Percentiles rank a stretch among this genome's conserved stretches.
Conservation (phyloP, 2,113 vertebrate species). For the Onychorhynchus coronatus region DNA sequence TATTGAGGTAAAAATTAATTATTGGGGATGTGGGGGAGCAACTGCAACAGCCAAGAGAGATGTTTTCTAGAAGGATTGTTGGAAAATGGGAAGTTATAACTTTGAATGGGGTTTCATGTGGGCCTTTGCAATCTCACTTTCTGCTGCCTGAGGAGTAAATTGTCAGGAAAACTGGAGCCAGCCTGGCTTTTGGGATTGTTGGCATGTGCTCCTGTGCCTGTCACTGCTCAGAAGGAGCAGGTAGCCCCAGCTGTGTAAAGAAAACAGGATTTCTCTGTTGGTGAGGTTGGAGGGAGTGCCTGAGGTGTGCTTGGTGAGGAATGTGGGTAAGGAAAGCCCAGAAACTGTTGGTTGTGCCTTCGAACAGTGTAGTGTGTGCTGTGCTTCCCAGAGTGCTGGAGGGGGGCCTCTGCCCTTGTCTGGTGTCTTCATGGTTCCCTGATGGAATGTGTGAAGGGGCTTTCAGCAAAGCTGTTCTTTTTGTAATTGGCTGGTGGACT, state of each 20-base stretch:
- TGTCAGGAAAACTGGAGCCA: not conserved
- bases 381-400: not conserved
- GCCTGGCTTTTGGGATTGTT: not conserved
- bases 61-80: not conserved
- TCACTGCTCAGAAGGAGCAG: not conserved
- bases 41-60: not conserved
- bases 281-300: not conserved
- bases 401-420: not conserved
- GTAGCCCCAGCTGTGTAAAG: not conserved
- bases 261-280: not conserved
- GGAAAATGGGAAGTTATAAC: not conserved
- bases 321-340: not conserved
- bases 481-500: not conserved
- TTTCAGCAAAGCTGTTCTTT: not conserved
- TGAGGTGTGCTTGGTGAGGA: not conserved
- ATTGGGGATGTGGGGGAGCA: not conserved
- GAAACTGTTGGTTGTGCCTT: not conserved
- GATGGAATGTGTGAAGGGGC: no score
- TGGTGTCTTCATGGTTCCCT: not conserved
- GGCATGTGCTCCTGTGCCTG: fast-evolving
- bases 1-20: conserved; percentile 26
- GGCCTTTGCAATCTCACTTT: not conserved
- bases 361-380: not conserved
- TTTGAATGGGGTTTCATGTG: not conserved
- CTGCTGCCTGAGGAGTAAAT: not conserved